Evolutionary conservation across 2,888 invertebrate species (phyloP), one percentile per base, ranked within the genome.

Genomic region (Leptogaster cylindrica): DNA sequence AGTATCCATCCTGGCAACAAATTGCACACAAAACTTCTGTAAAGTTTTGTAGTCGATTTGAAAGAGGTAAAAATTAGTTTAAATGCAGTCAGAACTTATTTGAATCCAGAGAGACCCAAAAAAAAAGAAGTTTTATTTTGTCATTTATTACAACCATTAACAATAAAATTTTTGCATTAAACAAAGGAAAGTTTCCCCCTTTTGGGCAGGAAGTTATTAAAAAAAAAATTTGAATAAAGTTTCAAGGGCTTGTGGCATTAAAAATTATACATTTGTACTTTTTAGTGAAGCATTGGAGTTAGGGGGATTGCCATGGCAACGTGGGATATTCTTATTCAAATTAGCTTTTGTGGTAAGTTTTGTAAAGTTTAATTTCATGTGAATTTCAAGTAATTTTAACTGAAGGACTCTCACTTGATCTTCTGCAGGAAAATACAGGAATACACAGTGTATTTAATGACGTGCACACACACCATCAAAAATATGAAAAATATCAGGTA

Each of bases 121-220:
- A n/a, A 41, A 14, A 6, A 33, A 55, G 39, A 52, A 33, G 20
- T 55, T 39, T 39, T 39, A 55, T 55, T 55, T 36, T 36, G 36
- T 55, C 55, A 55, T 55, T 55, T 55, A 55, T 55, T 23, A 55
- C 55, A 55, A 55, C 31, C 55, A 55, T 55, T 55, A 55, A 55
- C 55, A 55, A 55, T 55, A 55, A 55, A 55, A 55, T 55, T 50
- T 46, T 36, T 36, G 36, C 36, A 55, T 36, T 36, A 55, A 36
- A 55, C 20, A 55, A 20, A 36, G 20, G 39, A 23, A 23, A 36
- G 14, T 55, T 55, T 52, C 18, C 23, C 36, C 39, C 20, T 10
- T 33, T 2, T 7, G 36, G 55, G 23, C 55, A 55, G 55, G 55
- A 55, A 55, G 55, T 55, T 55, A 55, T 55, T 55, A 55, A 55